Base-by-base conservation (phyloP, 2,113 vertebrate species). In the Microcebus murinus region DNA sequence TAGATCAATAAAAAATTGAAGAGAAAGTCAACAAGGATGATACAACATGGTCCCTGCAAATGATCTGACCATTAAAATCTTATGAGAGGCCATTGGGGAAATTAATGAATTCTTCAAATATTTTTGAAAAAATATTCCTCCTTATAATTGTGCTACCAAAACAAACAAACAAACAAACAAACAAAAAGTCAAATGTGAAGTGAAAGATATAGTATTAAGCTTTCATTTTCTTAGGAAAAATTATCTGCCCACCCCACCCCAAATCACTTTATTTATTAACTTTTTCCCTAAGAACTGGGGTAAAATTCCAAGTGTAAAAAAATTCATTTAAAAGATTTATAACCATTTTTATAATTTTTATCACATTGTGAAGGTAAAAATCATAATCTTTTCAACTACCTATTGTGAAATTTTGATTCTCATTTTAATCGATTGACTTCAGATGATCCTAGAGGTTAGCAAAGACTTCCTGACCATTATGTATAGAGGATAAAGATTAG, bases 281-380 rank as follows among this genome's bases (percentile, higher is more conserved):
- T 50, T 91, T 93, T 84, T 21, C 94, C 87, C 27, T 67, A 87
- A 71, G 29, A 67, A 63, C 25, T 67, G 11, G 4, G 59, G 1
- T 79, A 61, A 45, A 57, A 57, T 63, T 76, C 5, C 57, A 96
- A 91, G 10, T 31, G 18, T 34, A 48, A 86, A 17, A 59, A 39
- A 71, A 36, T 82, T 57, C 73, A 91, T 76, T 74, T 95, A 39
- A 73, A 91, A 81, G 20, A 10, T 21, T 71, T 77, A n/a, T 6
- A 39, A 77, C 59, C 90, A 59, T 50, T 65, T 52, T 63, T 36
- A 57, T 17, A 65, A 65, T 76, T 91, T 79, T 70, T 63, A 87
- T 93, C 81, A 48, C 23, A 90, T 36, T 91, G 25, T 83, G 45
- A 91, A 91, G 68, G 42, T 65, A 68, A 91, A 93, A 95, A 90